These are phyloP conservation scores for Hipparchia sbordonii DNA, from an alignment of 2,888 invertebrate genomes.

Conservation along the genomic window DNA sequence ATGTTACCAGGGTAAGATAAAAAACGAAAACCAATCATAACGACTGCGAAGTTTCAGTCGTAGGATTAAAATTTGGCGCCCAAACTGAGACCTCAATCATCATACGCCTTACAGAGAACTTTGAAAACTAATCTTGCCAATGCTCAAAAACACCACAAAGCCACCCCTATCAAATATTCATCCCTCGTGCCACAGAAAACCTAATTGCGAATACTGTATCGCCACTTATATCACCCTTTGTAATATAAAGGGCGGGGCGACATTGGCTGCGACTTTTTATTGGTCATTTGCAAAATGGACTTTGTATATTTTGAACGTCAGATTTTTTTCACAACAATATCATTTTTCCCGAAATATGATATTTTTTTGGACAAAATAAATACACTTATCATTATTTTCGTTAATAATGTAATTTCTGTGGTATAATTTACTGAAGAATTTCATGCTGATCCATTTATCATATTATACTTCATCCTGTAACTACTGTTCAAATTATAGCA, in stretches of 20 bases:
- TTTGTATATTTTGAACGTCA: not conserved
- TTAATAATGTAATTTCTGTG: not conserved
- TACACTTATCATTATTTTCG: not conserved
- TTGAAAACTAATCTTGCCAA: slow-evolving; percentile 27
- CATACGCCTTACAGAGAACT: slow-evolving; percentile 16
- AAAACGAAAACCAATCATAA: slow-evolving; percentile 4
- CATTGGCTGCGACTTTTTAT: slow-evolving; percentile 7
- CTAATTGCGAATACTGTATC: slow-evolving; percentile 42
- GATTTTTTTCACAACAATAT: not conserved
- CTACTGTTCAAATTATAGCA: no score
- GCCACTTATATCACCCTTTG: slow-evolving; percentile 41
- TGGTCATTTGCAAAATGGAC: slow-evolving; percentile 18
- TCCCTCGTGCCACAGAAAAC: slow-evolving; percentile 45
- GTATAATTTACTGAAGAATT: no score
- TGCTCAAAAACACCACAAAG: slow-evolving; percentile 35
- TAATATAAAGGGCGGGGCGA: slow-evolving; percentile 42
- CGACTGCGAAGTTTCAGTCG: not conserved
- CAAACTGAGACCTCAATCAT: slow-evolving; percentile 13
- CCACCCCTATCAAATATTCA: slow-evolving; percentile 51
- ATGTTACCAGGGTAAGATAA: not conserved
- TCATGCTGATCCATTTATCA: no score
- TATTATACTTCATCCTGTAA: no score
- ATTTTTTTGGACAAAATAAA: not conserved
- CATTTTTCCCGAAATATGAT: not conserved
- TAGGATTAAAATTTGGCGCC: slow-evolving; percentile 10